Evolutionary conservation across 2,113 vertebrate species (phyloP), one percentile per base, ranked within the genome.

Genomic region (Sorex fumeus): DNA sequence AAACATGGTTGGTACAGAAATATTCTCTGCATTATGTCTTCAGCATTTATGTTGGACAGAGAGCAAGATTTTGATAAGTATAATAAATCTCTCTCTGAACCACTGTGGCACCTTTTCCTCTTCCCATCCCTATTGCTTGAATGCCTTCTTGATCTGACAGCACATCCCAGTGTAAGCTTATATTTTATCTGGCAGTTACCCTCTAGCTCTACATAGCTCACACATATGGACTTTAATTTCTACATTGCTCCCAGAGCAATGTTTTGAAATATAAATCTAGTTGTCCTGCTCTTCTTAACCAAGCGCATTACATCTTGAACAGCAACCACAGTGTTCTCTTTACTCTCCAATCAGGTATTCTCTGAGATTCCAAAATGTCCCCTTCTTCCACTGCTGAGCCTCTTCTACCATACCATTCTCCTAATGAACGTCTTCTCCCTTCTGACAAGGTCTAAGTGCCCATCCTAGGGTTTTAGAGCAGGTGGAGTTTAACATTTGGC

Each of bases 301-400:
- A 2, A 27, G 25, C 2, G 8, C 11, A 3, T 19, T 3, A 15
- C 34, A 25, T 62, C 67, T n/a, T 4, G 1, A 0, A 3, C 10
- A 11, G 47, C 36, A 43, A 16, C 2, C 36, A 36, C 0, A 0
- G n/a, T 50, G 23, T n/a, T 67, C 32, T 28, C 32, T 67, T 32
- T 77, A 25, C 19, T 12, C 4, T 28, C 19, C 15, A 45, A 11
- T 21, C 16, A 64, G 23, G 1, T 19, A 64, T 81, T 89, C 30
- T 60, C 66, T 21, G 70, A 77, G 18, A 79, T 1, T 36, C 47
- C 19, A 66, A 30, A 82, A 60, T 36, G 27, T 32, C 47, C 2
- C 11, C 57, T 30, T 43, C 74, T 21, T 64, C 43, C 47, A 23
- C 30, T 75, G 4, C 45, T 15, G 1, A 82, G 2, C 34, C 18